Base-by-base conservation (phyloP, 1,140 invertebrate species). In the Meloidogyne chitwoodi region DNA sequence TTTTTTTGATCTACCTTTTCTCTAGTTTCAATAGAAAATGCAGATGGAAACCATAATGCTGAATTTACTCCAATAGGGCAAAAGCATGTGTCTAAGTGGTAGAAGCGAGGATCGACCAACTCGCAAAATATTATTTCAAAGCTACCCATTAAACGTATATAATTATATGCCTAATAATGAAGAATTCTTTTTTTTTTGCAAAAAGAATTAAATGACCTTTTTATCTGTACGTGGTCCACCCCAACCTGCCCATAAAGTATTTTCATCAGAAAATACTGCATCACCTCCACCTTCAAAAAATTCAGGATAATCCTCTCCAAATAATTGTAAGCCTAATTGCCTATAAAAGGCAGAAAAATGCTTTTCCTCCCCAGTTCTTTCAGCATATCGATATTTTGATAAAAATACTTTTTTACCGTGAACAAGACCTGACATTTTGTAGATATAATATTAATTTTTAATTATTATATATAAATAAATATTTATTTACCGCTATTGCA, bases 61-160 rank as follows among this genome's bases (percentile, higher is more conserved):
- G 83, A 77, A 14, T 76, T 77, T 34, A 68, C 78, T 56, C 83
- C 81, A 26, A 86, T 78, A 2, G 85, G 85, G 62, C 79, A 79
- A 65, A 86, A 83, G 48, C 85, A 86, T 8, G 86, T 87, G 68
- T 86, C 85, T 74, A 86, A 70, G 71, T 86, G 85, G 69, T 86
- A 86, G 74, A 86, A 86, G 16, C 81, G 78, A 2, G 79, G 81
- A 41, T 79, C 64, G 34, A 75, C 67, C 56, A 87, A 65, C 34
- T 86, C 86, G 62, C 86, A 87, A 19, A 77, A 68, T 12, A 86
- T 79, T 14, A 75, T 83, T 29, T 87, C 77, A 48, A 87, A 87
- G 12, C 79, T 63, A 16, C 85, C 85, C 8, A 86, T 41, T 38
- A 75, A 72, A 34, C 48, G 48, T 29, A 86, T 74, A 34, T 70